Evolutionary conservation across 2,113 vertebrate species (phyloP), one percentile per base, ranked within the genome.

Genomic region (Sinocyclocheilus maitianheensis): DNA sequence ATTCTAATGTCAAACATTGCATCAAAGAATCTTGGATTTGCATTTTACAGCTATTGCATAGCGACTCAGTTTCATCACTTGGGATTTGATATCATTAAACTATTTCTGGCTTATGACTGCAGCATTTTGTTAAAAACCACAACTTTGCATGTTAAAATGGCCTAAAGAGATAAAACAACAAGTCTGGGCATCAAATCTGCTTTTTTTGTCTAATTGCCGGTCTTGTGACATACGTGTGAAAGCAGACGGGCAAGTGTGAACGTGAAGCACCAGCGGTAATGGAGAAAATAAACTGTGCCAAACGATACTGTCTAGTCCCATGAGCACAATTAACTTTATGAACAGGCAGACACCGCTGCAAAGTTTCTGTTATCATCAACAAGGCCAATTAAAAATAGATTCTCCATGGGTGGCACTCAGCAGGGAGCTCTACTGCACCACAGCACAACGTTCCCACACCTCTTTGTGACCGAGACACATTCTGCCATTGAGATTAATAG

Each of bases 301-400:
- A 75, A 77, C 24, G 84, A 40, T 88, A 72, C 72, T 58, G 65
- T 55, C 85, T 65, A 62, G 7, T 65, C 89, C 83, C 79, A 37
- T 53, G 88, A 46, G 88, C 34, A 40, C 82, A 87, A 90, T 89
- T 89, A 89, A 20, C 78, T 18, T 26, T 24, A 53, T 63, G 11
- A 74, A n/a, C 76, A 74, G 6, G 63, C 60, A 43, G 46, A 86
- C 72, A 34, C 7, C 22, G 3, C 60, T 74, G 63, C 40, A 72
- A 87, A 79, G 76, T 84, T 79, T 84, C 76, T 88, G 84, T 81
- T 79, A 81, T 88, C 74, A 81, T 87, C 86, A 89, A 67, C 84
- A 51, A 77, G 69, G 74, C 77, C 84, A 86, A 83, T 89, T 80
- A 90, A 82, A 77, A 86, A 40, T 58, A 65, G 81, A 63, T 51